Conservation (phyloP, 2,797 vertebrate genomes). For the Chrysocyon brachyurus region DNA sequence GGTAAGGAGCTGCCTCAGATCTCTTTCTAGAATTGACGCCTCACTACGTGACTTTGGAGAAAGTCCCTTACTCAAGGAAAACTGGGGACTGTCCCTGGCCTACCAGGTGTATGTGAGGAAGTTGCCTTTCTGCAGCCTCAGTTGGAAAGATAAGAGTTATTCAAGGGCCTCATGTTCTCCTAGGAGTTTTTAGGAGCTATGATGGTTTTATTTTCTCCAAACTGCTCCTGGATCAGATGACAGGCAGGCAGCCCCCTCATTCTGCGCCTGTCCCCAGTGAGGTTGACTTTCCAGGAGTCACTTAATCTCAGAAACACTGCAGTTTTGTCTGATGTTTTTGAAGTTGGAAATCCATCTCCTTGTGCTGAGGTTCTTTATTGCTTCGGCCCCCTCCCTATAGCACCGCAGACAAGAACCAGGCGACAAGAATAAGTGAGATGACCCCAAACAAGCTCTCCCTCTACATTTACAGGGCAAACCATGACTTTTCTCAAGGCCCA, state of each 20-base stretch:
- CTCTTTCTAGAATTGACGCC: not conserved
- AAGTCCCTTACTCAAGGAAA: not conserved
- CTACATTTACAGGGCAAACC: conserved; percentile 82
- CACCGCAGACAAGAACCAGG: conserved; percentile 72
- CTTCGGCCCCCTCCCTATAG: not conserved
- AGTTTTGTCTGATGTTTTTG: conserved; percentile 1
- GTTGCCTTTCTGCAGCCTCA: not conserved
- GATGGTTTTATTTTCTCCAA: not conserved
- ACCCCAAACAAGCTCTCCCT: conserved; percentile 76
- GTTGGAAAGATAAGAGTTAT: not conserved
- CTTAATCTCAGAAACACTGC: not conserved
- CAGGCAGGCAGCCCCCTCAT: not conserved
- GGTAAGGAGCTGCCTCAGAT: not conserved
- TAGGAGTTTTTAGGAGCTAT: not conserved
- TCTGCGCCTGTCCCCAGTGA: not conserved
- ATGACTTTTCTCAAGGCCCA: conserved; percentile 85
- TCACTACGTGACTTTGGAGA: not conserved
- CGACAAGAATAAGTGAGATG: conserved; percentile 76
- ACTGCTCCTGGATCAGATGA: conserved; percentile 25
- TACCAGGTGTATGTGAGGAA: not conserved
- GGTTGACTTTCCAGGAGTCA: conserved; percentile 24
- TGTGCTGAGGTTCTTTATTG: not conserved
- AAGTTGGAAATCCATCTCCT: conserved; percentile 36
- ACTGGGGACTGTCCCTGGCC: no score
- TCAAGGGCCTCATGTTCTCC: not conserved